A percentile compares a stretch with the other conserved stretches of the same genome.
phyloP scores from a whole-genome alignment of 1,140 invertebrate species.

The Hylyphantes graminicola region DNA sequence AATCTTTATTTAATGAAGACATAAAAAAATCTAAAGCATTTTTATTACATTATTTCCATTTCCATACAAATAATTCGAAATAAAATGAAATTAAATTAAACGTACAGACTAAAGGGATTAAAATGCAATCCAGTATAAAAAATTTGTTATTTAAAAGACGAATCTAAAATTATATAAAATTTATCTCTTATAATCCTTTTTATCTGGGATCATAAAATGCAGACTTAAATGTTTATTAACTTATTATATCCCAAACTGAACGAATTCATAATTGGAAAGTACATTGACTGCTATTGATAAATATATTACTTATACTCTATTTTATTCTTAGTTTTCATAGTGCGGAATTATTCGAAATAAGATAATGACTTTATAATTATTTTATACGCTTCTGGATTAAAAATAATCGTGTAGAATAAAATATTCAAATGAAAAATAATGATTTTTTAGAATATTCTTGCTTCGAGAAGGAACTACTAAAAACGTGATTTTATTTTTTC shows the following conservation, averaged over 20 bases:
- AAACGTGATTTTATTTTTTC: constrained; percentile 24
- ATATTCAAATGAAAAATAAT: constrained; percentile 26
- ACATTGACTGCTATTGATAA: background rate
- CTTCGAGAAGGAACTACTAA: background rate
- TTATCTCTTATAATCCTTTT: background rate
- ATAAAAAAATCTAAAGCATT: too few species aligned
- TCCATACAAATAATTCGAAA: too few species aligned
- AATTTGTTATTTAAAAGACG: background rate
- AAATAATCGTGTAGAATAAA: constrained; percentile 23
- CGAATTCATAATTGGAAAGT: constrained; percentile 2
- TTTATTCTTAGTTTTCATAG: background rate
- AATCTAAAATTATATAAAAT: background rate
- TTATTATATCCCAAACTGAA: constrained; percentile 11
- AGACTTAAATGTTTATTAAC: constrained; percentile 17
- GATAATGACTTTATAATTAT: constrained; percentile 47
- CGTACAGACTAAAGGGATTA: background rate
- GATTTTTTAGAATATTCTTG: constrained; percentile 12
- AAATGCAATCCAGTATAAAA: background rate
- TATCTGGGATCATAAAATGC: constrained; percentile 5
- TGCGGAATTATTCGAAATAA: constrained; percentile 20
- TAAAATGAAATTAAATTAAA: background rate
- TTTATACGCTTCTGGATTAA: constrained; percentile 2
- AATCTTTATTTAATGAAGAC: background rate
- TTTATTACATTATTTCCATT: too few species aligned
- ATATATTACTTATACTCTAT: background rate